Conservation (phyloP, 2,113 vertebrate genomes). For the Antennarius striatus region DNA sequence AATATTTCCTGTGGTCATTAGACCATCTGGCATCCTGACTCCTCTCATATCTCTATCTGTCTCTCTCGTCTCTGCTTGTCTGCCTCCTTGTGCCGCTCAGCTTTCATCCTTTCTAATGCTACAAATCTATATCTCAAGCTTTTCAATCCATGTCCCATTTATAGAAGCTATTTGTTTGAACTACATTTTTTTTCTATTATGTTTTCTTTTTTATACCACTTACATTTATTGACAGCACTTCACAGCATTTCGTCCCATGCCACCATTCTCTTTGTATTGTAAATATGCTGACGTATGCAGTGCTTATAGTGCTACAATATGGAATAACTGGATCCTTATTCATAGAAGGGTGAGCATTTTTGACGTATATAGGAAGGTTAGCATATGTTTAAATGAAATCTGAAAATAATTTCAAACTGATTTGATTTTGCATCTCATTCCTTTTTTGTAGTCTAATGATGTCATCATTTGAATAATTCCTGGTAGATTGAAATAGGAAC, state of each 20-base stretch:
- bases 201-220: not conserved
- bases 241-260: conserved; percentile 26
- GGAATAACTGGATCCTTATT: conserved; percentile 35
- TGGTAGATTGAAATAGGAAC: conserved; percentile 3
- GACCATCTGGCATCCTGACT: conserved; percentile 72
- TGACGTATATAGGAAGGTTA: conserved; percentile 16
- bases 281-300: conserved; percentile 45
- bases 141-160: not conserved
- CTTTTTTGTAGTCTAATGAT: conserved; percentile 1
- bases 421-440: not conserved
- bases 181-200: not conserved
- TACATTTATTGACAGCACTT: not conserved
- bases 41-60: conserved; percentile 34
- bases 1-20: conserved; percentile 76
- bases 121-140: not conserved
- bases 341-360: conserved; percentile 35
- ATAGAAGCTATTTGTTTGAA: too few relatives aligned
- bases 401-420: not conserved
- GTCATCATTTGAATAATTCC: conserved; percentile 24
- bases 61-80: conserved; percentile 19
- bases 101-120: not conserved
- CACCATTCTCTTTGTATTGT: conserved; percentile 45
- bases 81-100: conserved; percentile 16
- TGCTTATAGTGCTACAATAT: conserved; percentile 37
- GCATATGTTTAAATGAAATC: conserved; percentile 51